A percentile compares a stretch with the other conserved stretches of the same genome.
Conservation (phyloP, 2,797 vertebrate species). For the Phalanger gymnotis region DNA sequence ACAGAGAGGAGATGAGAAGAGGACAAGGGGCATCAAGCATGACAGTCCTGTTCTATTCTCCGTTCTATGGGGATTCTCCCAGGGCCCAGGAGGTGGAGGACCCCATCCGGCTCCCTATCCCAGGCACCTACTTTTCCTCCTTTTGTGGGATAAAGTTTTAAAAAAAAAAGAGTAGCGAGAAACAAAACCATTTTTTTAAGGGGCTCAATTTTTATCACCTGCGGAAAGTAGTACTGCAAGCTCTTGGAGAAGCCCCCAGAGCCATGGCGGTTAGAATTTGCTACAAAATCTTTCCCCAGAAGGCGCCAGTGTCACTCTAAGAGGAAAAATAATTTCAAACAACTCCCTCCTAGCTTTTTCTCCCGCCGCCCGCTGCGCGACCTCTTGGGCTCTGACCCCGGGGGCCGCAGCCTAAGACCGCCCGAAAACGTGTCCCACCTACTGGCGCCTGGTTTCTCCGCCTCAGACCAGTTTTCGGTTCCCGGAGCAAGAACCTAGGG, state of each 20-base stretch:
- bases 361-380: neutral
- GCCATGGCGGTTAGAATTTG: neutral
- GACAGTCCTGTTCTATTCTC: neutral
- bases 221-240: neutral
- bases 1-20: neutral
- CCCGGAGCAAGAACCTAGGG: neutral
- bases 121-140: neutral
- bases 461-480: no score
- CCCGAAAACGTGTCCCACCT: neutral
- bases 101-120: conserved; percentile 54
- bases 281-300: neutral
- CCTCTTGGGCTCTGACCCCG: neutral
- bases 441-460: neutral
- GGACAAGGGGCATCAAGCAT: neutral
- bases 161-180: neutral
- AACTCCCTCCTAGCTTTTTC: conserved; percentile 32
- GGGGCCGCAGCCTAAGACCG: neutral
- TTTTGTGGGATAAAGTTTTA: neutral
- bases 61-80: neutral
- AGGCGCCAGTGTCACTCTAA: neutral
- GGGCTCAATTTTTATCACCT: conserved; percentile 81
- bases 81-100: neutral
- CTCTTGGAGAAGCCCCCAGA: neutral
- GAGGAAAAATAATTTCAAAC: conserved; percentile 61
- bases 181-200: conserved; percentile 71